Evolutionary conservation across 2,113 vertebrate species (phyloP).

Genomic region (Sarotherodon lohbergeri): DNA sequence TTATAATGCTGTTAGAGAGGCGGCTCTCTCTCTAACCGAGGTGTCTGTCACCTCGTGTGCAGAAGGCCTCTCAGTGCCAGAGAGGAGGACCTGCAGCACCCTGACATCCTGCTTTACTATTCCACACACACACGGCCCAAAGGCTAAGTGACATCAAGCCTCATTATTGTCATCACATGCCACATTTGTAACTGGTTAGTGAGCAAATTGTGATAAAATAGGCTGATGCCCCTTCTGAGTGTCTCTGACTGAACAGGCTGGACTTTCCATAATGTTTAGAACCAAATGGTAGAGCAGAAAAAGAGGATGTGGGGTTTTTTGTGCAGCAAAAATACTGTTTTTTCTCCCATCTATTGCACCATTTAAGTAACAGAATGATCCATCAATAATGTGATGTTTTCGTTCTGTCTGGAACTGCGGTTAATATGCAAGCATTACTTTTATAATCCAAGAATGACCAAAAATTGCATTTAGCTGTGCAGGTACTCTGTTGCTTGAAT

Average conservation of each 20-base stretch:
- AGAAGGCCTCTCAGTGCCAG: slow-evolving; percentile 50
- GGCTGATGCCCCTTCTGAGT: slow-evolving; percentile 70
- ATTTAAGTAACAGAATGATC: neutral
- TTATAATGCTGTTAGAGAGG: slow-evolving; percentile 73
- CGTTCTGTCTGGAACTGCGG: neutral
- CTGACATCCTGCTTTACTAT: slow-evolving; percentile 75
- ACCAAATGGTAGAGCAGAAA: neutral
- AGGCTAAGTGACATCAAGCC: slow-evolving; percentile 88
- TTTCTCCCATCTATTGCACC: neutral
- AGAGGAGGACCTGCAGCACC: slow-evolving; percentile 43
- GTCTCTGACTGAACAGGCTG: slow-evolving; percentile 66
- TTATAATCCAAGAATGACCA: neutral
- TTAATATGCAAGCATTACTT: neutral
- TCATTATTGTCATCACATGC: slow-evolving; percentile 94
- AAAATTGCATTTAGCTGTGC: neutral
- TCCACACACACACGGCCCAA: slow-evolving; percentile 75
- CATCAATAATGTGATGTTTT: neutral
- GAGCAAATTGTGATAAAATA: slow-evolving; percentile 91
- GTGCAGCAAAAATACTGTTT: neutral
- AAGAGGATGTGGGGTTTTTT: neutral
- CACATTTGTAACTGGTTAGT: slow-evolving; percentile 91
- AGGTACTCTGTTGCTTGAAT: neutral
- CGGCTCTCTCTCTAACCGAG: slow-evolving; percentile 58
- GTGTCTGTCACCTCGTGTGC: slow-evolving; percentile 69
- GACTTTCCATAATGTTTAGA: slow-evolving; percentile 52